Evolutionary conservation across 2,888 invertebrate species (phyloP).

Genomic region (Alloplasta piceator): DNA sequence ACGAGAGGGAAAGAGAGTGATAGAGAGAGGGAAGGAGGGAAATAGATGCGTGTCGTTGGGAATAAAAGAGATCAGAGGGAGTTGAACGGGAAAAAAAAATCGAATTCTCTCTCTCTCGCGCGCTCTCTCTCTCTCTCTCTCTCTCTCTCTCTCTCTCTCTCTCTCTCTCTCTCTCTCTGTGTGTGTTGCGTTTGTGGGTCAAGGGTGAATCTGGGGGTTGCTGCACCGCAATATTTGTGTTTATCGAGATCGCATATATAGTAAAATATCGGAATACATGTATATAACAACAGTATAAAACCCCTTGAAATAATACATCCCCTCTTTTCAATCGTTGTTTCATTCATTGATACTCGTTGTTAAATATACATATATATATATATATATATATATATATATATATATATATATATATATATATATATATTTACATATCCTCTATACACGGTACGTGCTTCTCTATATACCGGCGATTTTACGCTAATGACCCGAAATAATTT

Average conservation of each 20-base stretch:
- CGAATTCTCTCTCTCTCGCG: constrained; percentile 70
- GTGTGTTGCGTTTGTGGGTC: constrained; percentile 74
- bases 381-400: background rate
- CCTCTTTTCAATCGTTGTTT: constrained; percentile 51
- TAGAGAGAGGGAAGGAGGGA: constrained; percentile 61
- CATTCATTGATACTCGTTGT: constrained; percentile 47
- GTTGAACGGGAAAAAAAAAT: constrained; percentile 70
- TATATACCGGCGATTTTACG: constrained; percentile 25
- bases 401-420: background rate
- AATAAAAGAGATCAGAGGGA: constrained; percentile 53
- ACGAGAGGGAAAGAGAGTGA: constrained; percentile 40
- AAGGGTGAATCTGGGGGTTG: constrained; percentile 73
- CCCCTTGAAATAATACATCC: constrained; percentile 46
- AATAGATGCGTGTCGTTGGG: constrained; percentile 70
- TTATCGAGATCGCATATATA: constrained; percentile 58
- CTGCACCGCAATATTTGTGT: constrained; percentile 62
- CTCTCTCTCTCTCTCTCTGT: constrained; percentile 62
- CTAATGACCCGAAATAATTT: constrained; percentile 31
- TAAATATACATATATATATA: background rate
- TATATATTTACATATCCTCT: background rate
- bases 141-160: constrained; percentile 68
- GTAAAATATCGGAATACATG: constrained; percentile 49
- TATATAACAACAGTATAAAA: constrained; percentile 2
- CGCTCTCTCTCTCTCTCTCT: constrained; percentile 50
- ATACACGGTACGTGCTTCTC: background rate